Conservation (phyloP, 2,113 vertebrate species). For the Dissostichus mawsoni region DNA sequence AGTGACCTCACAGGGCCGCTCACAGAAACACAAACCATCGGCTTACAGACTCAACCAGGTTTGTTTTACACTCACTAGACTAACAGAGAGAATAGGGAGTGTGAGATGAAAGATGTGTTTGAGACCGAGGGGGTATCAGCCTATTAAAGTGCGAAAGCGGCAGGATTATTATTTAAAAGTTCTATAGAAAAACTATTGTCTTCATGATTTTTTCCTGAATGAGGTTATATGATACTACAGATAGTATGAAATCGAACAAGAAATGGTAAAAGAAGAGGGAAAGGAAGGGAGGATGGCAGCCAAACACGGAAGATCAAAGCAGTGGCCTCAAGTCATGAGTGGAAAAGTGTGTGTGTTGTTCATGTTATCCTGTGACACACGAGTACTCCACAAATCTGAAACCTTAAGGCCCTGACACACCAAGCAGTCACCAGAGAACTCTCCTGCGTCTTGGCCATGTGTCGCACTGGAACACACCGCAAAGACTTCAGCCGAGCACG, state of each 20-base stretch:
- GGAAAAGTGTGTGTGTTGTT: neutral
- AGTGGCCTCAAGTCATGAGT: neutral
- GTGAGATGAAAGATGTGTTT: constrained; percentile 46
- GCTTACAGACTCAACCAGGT: constrained; percentile 22
- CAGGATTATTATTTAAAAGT: constrained; percentile 1
- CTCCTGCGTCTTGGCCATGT: too few species aligned
- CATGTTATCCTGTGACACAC: neutral
- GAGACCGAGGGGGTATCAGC: neutral
- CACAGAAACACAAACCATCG: neutral
- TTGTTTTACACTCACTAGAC: constrained; percentile 1
- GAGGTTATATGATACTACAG: neutral
- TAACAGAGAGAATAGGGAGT: constrained; percentile 11
- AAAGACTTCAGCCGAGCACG: too few species aligned
- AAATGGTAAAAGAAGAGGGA: neutral
- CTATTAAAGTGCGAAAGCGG: neutral
- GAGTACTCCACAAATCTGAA: too few species aligned
- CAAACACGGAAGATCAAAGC: constrained; percentile 49
- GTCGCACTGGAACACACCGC: too few species aligned
- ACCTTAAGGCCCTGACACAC: too few species aligned
- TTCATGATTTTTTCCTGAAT: constrained; percentile 1
- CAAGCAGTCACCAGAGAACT: too few species aligned
- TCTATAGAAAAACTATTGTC: neutral
- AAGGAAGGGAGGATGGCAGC: neutral
- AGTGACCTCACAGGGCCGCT: constrained; percentile 14
- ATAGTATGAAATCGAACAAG: neutral